Evolutionary conservation across 2,888 invertebrate genomes (phyloP), one percentile per base, ranked within the genome.

Genomic region (Synanthedon myopaeformis): DNA sequence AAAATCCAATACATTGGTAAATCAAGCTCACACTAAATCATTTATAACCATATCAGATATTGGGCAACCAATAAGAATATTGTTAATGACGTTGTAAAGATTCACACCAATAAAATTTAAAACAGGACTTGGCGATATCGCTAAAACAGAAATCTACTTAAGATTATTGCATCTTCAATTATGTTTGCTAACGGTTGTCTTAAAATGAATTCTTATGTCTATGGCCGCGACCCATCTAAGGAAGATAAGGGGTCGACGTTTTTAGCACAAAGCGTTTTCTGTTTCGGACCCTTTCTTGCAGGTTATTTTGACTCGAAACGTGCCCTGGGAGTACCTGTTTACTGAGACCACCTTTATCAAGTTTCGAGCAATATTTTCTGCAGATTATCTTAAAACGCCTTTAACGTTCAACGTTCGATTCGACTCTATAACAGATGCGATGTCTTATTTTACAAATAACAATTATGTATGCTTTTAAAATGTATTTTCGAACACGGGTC

Each of bases 241-340:
- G 65, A 64, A 82, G 85, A 86, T 85, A 85, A 82, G 80, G 74
- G 82, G 84, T 82, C 83, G 83, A 86, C 82, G 80, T 84, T 86
- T 85, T 83, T 84, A 85, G 83, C 83, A 83, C 85, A 84, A 84
- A 83, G 79, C 81, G 75, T 82, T 82, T 82, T 84, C 84, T 83
- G 81, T 84, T 82, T 82, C 70, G 75, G 77, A 74, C 79, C 81
- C 72, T 79, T 76, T 78, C 80, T 76, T 77, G 72, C 78, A 72
- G 81, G 77, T 82, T 35, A 80, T 77, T 82, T 82, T 80, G 80
- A 80, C 76, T 82, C 70, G 64, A 76, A 78, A 80, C 82, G 79
- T 83, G 80, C 75, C 74, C 71, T 70, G 69, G 70, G 67, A 80
- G 57, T 80, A 81, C 81, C 81, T 81, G 79, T 79, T 76, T 72